phyloP scores from a whole-genome alignment of 2,888 invertebrate genomes.

The Scaptomyza parva region DNA sequence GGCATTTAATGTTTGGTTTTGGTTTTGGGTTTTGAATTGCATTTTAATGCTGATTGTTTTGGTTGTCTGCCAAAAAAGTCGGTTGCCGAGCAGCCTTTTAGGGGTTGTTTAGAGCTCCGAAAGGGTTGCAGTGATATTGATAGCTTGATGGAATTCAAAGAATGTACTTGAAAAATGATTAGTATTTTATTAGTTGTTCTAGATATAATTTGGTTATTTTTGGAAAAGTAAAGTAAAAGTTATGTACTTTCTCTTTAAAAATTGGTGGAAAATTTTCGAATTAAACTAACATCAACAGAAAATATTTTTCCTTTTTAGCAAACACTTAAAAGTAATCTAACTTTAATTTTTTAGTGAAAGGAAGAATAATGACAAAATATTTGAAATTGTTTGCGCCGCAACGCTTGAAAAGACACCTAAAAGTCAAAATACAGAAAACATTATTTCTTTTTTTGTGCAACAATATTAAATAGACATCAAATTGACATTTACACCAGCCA shows the following conservation, averaged over 20 bases:
- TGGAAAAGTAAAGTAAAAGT: no score
- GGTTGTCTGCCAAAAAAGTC: slow-evolving; percentile 6
- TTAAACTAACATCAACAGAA: no score
- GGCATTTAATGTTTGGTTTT: slow-evolving; percentile 43
- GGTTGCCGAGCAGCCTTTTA: slow-evolving; percentile 35
- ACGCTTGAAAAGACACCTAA: neutral
- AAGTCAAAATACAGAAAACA: neutral
- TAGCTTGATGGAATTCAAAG: slow-evolving; percentile 3
- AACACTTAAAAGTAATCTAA: neutral
- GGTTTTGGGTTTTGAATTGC: slow-evolving; percentile 41
- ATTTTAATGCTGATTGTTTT: slow-evolving; percentile 56
- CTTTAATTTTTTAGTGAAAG: neutral
- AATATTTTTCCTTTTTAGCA: no score
- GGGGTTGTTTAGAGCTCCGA: slow-evolving; percentile 36
- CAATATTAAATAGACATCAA: slow-evolving; percentile 75
- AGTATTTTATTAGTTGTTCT: neutral
- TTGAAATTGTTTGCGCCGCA: slow-evolving; percentile 5
- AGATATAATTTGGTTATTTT: no score
- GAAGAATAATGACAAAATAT: slow-evolving; percentile 2
- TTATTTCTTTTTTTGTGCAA: slow-evolving; percentile 29
- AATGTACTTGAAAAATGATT: neutral
- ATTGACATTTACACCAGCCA: slow-evolving; percentile 54
- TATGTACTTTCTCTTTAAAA: no score
- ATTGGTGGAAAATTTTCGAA: no score
- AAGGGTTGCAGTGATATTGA: slow-evolving; percentile 4